Evolutionary conservation across 2,797 vertebrate genomes (phyloP), one percentile per base, ranked within the genome.

Genomic region (Periparus ater): DNA sequence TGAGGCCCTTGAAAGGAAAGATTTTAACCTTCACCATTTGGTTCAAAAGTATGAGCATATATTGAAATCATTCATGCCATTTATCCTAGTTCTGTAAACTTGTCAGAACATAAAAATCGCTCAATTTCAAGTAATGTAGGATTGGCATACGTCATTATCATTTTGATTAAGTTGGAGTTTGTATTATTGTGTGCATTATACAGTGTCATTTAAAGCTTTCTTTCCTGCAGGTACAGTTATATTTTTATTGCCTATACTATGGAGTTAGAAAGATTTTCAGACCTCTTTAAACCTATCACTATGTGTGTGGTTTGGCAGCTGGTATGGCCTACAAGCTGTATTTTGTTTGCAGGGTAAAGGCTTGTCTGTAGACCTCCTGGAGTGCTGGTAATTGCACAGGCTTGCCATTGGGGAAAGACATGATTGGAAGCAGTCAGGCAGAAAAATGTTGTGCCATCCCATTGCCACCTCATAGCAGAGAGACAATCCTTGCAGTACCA

Each of bases 1-100:
- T 99, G 99, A 99, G 99, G 99, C 99, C 99, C 99, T 99, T 99
- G 99, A 99, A 99, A 99, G 99, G 99, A 99, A 99, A 99, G 99
- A 99, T 99, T 99, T 99, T 99, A 99, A 99, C 99, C 99, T 99
- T 99, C 99, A 99, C 98, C 98, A 98, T 99, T 99, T 98, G 98
- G 98, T 98, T 98, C 98, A 98, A 98, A 99, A 98, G 98, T 98
- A 99, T 98, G 98, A 99, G 98, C 98, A 98, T 98, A 98, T 99
- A 98, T 99, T 98, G 98, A 99, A 99, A 99, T 98, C 98, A 98
- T 98, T 98, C 97, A 98, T 99, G 99, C 99, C 99, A 99, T 99
- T 98, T 99, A 99, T 99, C 98, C 98, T 98, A 98, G 98, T 99
- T 99, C 99, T 98, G 99, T 99, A 99, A 99, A 99, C 99, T 99